A percentile compares a stretch with the other conserved stretches of the same genome.
These are phyloP conservation scores for Caenorhabditis imperialis DNA, from an alignment of 2,888 invertebrate species.

Conservation along the genomic window DNA sequence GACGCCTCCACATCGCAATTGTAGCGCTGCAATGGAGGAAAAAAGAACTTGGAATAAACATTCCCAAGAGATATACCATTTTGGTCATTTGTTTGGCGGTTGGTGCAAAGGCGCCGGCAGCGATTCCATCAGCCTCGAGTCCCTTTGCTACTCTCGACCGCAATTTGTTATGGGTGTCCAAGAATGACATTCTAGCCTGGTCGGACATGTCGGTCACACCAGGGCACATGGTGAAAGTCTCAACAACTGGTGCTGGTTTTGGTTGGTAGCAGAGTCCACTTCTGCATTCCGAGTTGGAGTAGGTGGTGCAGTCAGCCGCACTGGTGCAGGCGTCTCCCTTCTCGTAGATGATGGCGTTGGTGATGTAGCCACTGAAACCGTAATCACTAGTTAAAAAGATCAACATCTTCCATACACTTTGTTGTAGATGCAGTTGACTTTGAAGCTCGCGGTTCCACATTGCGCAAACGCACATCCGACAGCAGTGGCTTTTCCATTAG, in stretches of 20 bases:
- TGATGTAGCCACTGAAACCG: slow-evolving; percentile 53
- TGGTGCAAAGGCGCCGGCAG: slow-evolving; percentile 46
- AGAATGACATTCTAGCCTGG: slow-evolving; percentile 34
- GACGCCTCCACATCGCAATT: slow-evolving; percentile 50
- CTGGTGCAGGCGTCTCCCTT: slow-evolving; percentile 47
- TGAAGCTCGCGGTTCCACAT: slow-evolving; percentile 17
- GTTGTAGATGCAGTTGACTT: slow-evolving; percentile 44
- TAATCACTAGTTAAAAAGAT: not conserved
- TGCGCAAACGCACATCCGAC: slow-evolving; percentile 43
- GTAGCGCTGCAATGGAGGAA: slow-evolving; percentile 28
- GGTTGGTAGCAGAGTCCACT: slow-evolving; percentile 53
- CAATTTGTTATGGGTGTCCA: slow-evolving; percentile 44
- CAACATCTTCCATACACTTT: slow-evolving; percentile 7
- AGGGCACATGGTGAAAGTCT: slow-evolving; percentile 49
- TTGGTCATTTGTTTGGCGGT: slow-evolving; percentile 50
- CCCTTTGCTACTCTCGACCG: slow-evolving; percentile 47
- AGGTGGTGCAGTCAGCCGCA: slow-evolving; percentile 50
- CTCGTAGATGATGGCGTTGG: slow-evolving; percentile 54
- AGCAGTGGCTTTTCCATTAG: slow-evolving; percentile 43
- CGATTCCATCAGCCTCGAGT: slow-evolving; percentile 49
- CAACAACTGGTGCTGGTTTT: slow-evolving; percentile 25
- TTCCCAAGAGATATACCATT: slow-evolving; percentile 9
- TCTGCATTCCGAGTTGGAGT: slow-evolving; percentile 43
- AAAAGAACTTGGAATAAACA: not conserved
- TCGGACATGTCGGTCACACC: slow-evolving; percentile 37